phyloP scores from a whole-genome alignment of 2,888 invertebrate species.

The Carpatolechia fugitivella region DNA sequence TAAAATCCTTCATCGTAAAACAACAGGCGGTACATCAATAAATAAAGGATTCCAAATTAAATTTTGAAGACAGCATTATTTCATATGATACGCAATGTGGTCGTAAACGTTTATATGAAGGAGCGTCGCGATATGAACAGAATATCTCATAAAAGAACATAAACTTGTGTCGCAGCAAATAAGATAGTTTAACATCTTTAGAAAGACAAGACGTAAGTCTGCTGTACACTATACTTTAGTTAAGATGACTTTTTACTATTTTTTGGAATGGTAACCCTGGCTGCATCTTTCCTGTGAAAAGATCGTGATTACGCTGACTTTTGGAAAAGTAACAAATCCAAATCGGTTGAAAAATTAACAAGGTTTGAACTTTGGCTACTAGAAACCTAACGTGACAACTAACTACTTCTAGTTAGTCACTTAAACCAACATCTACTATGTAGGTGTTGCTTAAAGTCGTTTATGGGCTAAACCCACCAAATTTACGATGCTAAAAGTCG shows the following conservation, averaged over 20 bases:
- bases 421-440: not conserved
- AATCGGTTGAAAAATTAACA: too few relatives aligned
- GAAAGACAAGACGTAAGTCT: conserved; percentile 15
- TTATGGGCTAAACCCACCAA: conserved; percentile 10
- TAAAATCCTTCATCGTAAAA: conserved; percentile 3
- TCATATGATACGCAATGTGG: conserved; percentile 18
- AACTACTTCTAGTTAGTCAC: not conserved
- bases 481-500: conserved; percentile 12
- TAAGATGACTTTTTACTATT: conserved; percentile 20
- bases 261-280: too few relatives aligned
- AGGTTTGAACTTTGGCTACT: too few relatives aligned
- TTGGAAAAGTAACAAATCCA: too few relatives aligned
- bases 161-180: conserved; percentile 11
- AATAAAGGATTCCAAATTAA: conserved; percentile 16
- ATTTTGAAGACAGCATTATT: conserved; percentile 18
- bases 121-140: conserved; percentile 13
- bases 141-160: conserved; percentile 6
- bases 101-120: conserved; percentile 20
- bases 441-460: conserved; percentile 11
- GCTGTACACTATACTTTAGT: conserved; percentile 34
- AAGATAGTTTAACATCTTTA: conserved; percentile 18
- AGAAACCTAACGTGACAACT: not conserved
- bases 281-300: not conserved
- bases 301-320: conserved; percentile 27
- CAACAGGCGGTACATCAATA: conserved; percentile 12